A percentile compares a stretch with the other conserved stretches of the same genome.
phyloP scores from a whole-genome alignment of 2,797 vertebrate species.

The Malacoctenus gilli region DNA sequence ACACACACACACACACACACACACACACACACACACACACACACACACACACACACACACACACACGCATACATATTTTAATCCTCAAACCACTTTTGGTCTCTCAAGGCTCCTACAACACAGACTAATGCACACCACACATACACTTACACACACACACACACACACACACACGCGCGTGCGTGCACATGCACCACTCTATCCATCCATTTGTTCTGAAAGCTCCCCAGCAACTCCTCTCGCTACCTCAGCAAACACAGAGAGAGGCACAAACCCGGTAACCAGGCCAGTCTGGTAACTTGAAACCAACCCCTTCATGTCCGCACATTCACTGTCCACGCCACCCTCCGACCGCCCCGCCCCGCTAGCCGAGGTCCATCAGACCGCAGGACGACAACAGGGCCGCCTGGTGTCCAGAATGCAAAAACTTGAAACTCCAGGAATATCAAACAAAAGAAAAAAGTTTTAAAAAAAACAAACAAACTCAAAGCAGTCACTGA shows the following conservation, averaged over 20 bases:
- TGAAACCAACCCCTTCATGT: slow-evolving; percentile 30
- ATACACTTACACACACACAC: slow-evolving; percentile 29
- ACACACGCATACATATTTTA: slow-evolving; percentile 19
- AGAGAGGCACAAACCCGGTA: slow-evolving; percentile 61
- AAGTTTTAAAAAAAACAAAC: too few relatives aligned
- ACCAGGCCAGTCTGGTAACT: slow-evolving; percentile 54
- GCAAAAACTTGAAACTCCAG: slow-evolving; percentile 53
- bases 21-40: too few relatives aligned
- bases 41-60: slow-evolving; percentile 21
- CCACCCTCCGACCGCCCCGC: slow-evolving; percentile 7
- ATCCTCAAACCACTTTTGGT: too few relatives aligned
- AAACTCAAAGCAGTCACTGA: slow-evolving; percentile 39
- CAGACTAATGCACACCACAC: slow-evolving; percentile 29
- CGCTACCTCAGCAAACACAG: slow-evolving; percentile 77
- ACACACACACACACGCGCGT: slow-evolving; percentile 26
- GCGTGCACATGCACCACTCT: slow-evolving; percentile 33
- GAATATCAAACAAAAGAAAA: too few relatives aligned
- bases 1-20: too few relatives aligned
- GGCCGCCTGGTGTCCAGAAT: slow-evolving; percentile 51
- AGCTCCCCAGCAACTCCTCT: slow-evolving; percentile 57
- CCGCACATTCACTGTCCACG: slow-evolving; percentile 30
- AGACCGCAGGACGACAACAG: slow-evolving; percentile 8
- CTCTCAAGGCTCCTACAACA: slow-evolving; percentile 31
- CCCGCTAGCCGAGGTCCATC: neutral
- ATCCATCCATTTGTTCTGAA: slow-evolving; percentile 46